Percentiles rank a stretch among this genome's conserved stretches.
Conservation (phyloP, 2,888 invertebrate species). For the Graphium colonna region DNA sequence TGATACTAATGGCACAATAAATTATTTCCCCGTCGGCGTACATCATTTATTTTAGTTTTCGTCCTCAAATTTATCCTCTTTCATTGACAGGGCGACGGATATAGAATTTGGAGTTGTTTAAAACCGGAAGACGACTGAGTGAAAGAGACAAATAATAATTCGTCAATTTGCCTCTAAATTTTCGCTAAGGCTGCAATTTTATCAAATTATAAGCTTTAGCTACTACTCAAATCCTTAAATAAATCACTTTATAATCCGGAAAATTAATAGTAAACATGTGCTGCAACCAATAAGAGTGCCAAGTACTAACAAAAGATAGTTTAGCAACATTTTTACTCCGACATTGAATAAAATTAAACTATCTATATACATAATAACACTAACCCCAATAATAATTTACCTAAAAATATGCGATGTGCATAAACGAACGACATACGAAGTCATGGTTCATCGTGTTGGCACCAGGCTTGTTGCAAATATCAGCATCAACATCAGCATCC, state of each 20-base stretch:
- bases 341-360: background rate
- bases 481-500: no score
- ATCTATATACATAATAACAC: no score
- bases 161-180: background rate
- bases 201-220: background rate
- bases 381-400: no score
- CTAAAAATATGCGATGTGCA: no score
- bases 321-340: background rate
- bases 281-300: no score
- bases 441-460: no score
- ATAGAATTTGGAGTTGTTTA: constrained; percentile 7
- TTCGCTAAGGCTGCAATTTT: background rate
- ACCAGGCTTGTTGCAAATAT: no score
- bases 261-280: no score
- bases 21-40: constrained; percentile 4
- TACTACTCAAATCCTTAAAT: no score
- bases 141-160: background rate
- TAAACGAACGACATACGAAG: no score
- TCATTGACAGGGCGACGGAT: constrained; percentile 16
- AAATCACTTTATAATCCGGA: no score
- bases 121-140: background rate
- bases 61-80: constrained; percentile 11
- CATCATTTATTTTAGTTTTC: constrained; percentile 21
- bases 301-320: background rate
- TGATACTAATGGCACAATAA: constrained; percentile 20